Evolutionary conservation across 2,888 invertebrate genomes (phyloP).

Genomic region (Ormyrus thymus): DNA sequence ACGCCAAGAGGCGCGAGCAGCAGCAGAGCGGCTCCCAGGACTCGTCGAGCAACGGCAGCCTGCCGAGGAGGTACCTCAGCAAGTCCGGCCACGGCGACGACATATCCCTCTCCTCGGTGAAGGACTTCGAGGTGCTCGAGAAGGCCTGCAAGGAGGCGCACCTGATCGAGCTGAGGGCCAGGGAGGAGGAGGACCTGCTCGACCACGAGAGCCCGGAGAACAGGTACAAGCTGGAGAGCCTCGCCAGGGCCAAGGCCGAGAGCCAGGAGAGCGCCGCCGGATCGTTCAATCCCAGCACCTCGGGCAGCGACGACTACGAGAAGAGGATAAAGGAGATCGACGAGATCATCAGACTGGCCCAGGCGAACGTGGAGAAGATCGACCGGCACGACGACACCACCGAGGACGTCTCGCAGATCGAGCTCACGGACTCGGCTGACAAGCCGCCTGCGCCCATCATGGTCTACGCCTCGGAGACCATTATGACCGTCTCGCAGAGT

Average conservation of each 20-base stretch:
- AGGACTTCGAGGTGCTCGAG: conserved; percentile 95
- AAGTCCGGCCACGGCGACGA: conserved; percentile 87
- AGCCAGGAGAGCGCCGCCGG: conserved; percentile 71
- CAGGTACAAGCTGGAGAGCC: conserved; percentile 77
- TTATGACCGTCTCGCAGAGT: conserved; percentile 30
- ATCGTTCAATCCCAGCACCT: conserved; percentile 74
- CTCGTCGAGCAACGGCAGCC: conserved; percentile 89
- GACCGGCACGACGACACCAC: conserved; percentile 77
- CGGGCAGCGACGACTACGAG: conserved; percentile 80
- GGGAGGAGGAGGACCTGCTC: conserved; percentile 89
- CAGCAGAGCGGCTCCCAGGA: conserved; percentile 85
- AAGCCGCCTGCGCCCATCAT: conserved; percentile 49
- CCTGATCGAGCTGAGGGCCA: conserved; percentile 87
- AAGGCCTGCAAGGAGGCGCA: conserved; percentile 90
- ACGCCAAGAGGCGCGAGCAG: conserved; percentile 75
- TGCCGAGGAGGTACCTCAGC: conserved; percentile 83
- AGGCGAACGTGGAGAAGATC: conserved; percentile 81
- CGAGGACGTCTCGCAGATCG: conserved; percentile 76
- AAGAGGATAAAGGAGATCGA: conserved; percentile 82
- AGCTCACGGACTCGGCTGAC: conserved; percentile 63
- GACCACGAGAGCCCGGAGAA: conserved; percentile 81
- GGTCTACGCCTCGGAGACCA: conserved; percentile 35
- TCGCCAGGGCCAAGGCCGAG: conserved; percentile 63
- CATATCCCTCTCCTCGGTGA: conserved; percentile 89
- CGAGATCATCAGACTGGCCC: conserved; percentile 82